Conservation (phyloP, 2,797 vertebrate species). For the Heliangelus exortis region DNA sequence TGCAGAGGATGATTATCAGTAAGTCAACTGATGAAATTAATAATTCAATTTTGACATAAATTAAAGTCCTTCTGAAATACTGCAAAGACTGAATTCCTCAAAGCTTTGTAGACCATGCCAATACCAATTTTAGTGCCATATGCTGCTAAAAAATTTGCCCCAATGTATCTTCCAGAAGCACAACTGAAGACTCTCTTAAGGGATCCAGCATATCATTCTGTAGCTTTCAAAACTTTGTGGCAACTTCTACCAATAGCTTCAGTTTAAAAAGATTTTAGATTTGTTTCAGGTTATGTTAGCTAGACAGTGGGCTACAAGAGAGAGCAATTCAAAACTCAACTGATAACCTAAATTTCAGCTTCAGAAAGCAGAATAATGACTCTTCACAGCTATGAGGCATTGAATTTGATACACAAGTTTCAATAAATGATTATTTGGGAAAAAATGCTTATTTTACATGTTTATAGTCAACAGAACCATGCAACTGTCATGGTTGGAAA, state of each 20-base stretch:
- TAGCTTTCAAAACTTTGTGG: background rate
- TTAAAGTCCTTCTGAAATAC: background rate
- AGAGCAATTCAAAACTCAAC: background rate
- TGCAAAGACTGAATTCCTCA: background rate
- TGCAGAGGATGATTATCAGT: background rate
- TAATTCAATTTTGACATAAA: background rate
- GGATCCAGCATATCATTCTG: background rate
- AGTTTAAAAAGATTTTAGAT: background rate
- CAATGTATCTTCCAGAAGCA: background rate
- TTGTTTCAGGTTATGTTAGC: background rate
- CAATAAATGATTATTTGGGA: background rate
- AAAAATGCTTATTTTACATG: background rate
- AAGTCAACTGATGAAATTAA: background rate
- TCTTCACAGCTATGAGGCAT: background rate
- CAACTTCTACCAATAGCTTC: background rate
- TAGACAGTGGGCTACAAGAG: background rate
- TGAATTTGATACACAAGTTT: background rate
- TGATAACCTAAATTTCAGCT: background rate
- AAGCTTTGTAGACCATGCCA: background rate
- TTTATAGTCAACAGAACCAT: background rate
- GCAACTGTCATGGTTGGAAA: no score
- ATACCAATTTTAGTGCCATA: background rate
- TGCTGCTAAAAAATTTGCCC: background rate
- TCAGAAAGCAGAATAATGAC: background rate
- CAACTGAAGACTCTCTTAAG: background rate